A percentile compares a stretch with the other conserved stretches of the same genome.
phyloP scores from a whole-genome alignment of 2,888 invertebrate species.

The Hartigia nigra region DNA sequence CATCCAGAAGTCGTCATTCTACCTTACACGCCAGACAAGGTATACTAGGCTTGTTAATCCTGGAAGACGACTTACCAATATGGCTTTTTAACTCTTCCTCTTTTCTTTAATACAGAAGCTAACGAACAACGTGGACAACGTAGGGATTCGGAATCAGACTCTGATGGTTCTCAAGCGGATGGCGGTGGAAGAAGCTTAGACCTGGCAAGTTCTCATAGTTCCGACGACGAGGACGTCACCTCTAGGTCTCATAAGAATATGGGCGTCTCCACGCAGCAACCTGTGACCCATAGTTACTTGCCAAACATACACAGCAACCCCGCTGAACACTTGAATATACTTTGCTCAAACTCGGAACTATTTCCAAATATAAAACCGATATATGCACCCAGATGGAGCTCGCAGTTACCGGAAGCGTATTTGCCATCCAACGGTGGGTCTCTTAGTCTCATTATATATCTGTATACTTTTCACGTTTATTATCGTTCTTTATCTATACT shows the following conservation, averaged over 20 bases:
- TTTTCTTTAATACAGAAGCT: slow-evolving; percentile 30
- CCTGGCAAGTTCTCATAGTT: slow-evolving; percentile 94
- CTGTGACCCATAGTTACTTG: slow-evolving; percentile 67
- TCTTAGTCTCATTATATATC: background rate
- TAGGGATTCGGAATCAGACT: slow-evolving; percentile 83
- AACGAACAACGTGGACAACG: slow-evolving; percentile 64
- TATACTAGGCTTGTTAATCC: slow-evolving; percentile 19
- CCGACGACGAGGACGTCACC: slow-evolving; percentile 81
- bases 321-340: slow-evolving; percentile 59
- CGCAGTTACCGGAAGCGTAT: slow-evolving; percentile 75
- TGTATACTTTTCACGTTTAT: background rate
- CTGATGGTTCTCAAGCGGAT: slow-evolving; percentile 73
- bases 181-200: slow-evolving; percentile 82
- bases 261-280: slow-evolving; percentile 60
- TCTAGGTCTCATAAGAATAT: slow-evolving; percentile 59
- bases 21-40: slow-evolving; percentile 53
- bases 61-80: background rate
- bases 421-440: slow-evolving; percentile 67
- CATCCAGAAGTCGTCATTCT: slow-evolving; percentile 57
- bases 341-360: slow-evolving; percentile 73
- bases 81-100: background rate
- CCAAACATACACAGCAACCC: slow-evolving; percentile 69
- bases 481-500: background rate
- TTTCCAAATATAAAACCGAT: slow-evolving; percentile 77
- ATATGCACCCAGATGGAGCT: slow-evolving; percentile 77